A percentile compares a stretch with the other conserved stretches of the same genome.
Conservation (phyloP, 1,140 invertebrate species). For the Thereuonema tuberculata region DNA sequence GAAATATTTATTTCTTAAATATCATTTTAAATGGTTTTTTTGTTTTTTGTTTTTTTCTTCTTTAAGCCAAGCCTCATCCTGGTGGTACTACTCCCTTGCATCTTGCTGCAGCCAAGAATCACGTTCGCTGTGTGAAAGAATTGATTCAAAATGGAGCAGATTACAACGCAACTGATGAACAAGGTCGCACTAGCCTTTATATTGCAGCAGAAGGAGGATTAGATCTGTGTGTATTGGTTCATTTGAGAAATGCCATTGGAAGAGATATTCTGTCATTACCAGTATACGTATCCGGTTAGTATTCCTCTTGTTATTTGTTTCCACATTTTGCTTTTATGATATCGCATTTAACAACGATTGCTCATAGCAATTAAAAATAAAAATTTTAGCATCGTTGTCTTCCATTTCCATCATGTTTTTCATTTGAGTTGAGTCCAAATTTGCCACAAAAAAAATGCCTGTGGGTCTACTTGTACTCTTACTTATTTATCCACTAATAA, state of each 20-base stretch:
- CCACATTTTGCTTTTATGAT: no score
- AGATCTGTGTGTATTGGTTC: constrained; percentile 24
- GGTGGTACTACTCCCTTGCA: constrained; percentile 75
- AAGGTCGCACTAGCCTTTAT: constrained; percentile 27
- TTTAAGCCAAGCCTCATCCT: constrained; percentile 6
- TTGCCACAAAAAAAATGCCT: no score
- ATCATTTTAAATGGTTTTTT: not conserved
- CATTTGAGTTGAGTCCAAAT: no score
- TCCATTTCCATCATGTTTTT: no score
- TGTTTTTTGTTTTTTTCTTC: not conserved
- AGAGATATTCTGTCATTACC: constrained; percentile 29
- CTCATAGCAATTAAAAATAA: no score
- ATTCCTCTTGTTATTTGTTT: no score
- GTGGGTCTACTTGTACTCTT: no score
- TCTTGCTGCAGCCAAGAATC: constrained; percentile 72
- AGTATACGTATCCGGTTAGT: constrained; percentile 22
- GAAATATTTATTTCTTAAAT: no score
- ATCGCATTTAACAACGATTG: no score
- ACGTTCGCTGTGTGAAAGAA: constrained; percentile 69
- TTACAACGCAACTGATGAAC: constrained; percentile 43
- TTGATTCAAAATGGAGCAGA: constrained; percentile 78
- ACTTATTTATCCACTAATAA: no score
- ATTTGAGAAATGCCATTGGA: constrained; percentile 29
- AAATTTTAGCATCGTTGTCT: no score
- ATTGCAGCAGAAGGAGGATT: constrained; percentile 25